Conservation (phyloP, 2,888 invertebrate genomes). For the Lochmaea crataegi region DNA sequence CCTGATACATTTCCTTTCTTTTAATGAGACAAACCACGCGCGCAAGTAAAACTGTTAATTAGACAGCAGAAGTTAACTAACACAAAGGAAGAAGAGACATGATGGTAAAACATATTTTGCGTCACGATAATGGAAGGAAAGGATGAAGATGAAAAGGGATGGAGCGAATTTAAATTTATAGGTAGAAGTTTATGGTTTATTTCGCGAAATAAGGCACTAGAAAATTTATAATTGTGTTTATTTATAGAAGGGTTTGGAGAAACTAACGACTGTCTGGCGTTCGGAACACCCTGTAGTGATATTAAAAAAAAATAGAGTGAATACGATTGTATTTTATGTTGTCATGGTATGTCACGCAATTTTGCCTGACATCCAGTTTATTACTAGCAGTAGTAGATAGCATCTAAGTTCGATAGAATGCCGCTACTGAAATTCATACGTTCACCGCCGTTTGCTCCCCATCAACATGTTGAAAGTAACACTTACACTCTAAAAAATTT, state of each 20-base stretch:
- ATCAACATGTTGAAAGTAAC: conserved; percentile 40
- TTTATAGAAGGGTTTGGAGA: not conserved
- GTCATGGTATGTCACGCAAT: conserved; percentile 63
- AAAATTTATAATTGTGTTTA: no score
- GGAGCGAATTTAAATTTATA: no score
- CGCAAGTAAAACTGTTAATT: no score
- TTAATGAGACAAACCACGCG: no score
- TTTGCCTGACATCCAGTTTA: conserved; percentile 63
- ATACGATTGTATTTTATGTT: conserved; percentile 63
- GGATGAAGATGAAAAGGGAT: no score
- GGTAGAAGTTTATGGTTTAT: no score
- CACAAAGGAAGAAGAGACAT: no score
- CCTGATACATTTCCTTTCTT: no score
- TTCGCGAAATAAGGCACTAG: no score
- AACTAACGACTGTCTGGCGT: not conserved
- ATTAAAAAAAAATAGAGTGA: conserved; percentile 57
- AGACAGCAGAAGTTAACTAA: no score
- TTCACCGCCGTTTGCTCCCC: conserved; percentile 38
- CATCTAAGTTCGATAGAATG: conserved; percentile 60
- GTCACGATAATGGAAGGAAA: no score
- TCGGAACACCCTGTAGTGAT: conserved; percentile 4
- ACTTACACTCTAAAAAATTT: conserved; percentile 12
- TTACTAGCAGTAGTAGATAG: conserved; percentile 60
- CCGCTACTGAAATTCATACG: conserved; percentile 48
- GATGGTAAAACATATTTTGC: no score